Conservation (phyloP, 2,888 invertebrate genomes). For the Ptychoptera contaminata region DNA sequence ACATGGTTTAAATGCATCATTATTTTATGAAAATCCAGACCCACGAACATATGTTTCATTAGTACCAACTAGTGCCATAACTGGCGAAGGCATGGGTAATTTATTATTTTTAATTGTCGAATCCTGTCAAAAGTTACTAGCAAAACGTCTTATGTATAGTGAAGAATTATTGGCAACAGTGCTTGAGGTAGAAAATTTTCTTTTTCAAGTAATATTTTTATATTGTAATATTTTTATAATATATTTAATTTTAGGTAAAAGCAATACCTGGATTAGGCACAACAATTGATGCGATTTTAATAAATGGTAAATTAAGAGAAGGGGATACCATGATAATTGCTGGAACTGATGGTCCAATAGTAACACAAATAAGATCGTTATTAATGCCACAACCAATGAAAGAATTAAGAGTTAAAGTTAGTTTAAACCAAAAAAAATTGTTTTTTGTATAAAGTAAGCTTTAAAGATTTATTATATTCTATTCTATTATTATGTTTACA, state of each 20-base stretch:
- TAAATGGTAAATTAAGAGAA: constrained; percentile 87
- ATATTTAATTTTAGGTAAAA: constrained; percentile 45
- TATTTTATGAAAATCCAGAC: constrained; percentile 94
- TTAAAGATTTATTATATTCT: too few relatives aligned
- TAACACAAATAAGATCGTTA: constrained; percentile 90
- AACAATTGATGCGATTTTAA: constrained; percentile 95
- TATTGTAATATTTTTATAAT: constrained; percentile 16
- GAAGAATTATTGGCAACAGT: constrained; percentile 82
- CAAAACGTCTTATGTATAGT: constrained; percentile 79
- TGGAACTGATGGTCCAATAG: constrained; percentile 96
- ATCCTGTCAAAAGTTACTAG: constrained; percentile 76
- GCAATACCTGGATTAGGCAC: constrained; percentile 93
- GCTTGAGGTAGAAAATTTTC: constrained; percentile 36
- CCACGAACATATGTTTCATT: constrained; percentile 83
- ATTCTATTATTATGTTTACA: constrained; percentile 25
- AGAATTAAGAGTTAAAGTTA: constrained; percentile 87
- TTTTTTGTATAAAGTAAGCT: too few relatives aligned
- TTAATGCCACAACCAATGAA: constrained; percentile 97
- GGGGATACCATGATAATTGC: constrained; percentile 91
- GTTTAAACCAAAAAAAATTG: neutral
- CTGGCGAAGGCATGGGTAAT: constrained; percentile 98
- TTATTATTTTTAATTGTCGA: constrained; percentile 85
- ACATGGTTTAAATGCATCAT: constrained; percentile 82
- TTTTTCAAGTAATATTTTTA: constrained; percentile 8
- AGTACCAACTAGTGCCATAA: constrained; percentile 94